These are phyloP conservation scores for Aphaenogaster ashmeadi DNA, from an alignment of 1,140 invertebrate species.

Conservation along the genomic window DNA sequence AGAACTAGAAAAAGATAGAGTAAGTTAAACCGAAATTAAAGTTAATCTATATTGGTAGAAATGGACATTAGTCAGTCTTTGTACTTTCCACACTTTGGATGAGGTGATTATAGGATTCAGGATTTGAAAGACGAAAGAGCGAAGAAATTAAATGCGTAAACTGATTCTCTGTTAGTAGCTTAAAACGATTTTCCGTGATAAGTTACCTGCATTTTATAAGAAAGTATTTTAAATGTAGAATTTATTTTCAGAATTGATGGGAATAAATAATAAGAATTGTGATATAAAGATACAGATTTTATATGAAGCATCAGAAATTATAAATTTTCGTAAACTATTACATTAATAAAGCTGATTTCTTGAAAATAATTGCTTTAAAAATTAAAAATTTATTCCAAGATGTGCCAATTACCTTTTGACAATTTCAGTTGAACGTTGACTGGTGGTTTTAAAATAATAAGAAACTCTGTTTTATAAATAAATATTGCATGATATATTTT, in stretches of 20 bases:
- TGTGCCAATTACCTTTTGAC: neutral
- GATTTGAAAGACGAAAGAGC: neutral
- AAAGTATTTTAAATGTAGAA: neutral
- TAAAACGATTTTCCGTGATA: too few species aligned
- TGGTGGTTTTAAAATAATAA: slow-evolving; percentile 1
- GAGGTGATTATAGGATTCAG: neutral
- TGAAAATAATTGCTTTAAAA: neutral
- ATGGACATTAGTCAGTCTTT: too few species aligned
- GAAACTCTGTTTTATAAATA: slow-evolving; percentile 75
- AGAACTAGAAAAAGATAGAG: too few species aligned
- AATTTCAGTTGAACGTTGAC: neutral
- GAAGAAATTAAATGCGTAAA: neutral
- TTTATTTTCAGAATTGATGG: neutral
- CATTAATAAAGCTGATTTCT: neutral
- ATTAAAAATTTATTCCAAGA: neutral
- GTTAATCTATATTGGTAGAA: too few species aligned
- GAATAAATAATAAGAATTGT: neutral
- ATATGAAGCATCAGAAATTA: neutral
- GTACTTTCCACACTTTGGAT: neutral
- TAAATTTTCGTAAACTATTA: neutral
- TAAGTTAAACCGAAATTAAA: too few species aligned
- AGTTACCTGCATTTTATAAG: neutral
- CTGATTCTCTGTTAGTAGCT: too few species aligned
- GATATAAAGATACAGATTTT: neutral
- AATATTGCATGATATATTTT: slow-evolving; percentile 83